Evolutionary conservation across 53 echinoderm and acorn worm species (phyloP).

Genomic region (Echinometra lucunter): DNA sequence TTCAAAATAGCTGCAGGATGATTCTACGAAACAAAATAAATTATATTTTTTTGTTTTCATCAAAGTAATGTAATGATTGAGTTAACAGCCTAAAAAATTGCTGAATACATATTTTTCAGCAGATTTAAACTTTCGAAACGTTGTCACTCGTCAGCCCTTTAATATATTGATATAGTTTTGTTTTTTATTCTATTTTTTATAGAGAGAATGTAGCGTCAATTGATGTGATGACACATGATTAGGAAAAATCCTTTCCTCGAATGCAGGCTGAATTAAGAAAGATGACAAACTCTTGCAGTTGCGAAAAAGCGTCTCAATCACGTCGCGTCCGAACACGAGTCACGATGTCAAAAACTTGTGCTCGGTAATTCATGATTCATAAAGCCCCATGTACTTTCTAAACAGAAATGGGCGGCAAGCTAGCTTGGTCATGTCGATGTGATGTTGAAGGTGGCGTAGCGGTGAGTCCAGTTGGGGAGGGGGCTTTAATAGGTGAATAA

Average conservation of each 20-base stretch:
- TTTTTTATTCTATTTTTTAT: too few relatives aligned
- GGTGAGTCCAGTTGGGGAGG: background rate
- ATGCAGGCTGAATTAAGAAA: background rate
- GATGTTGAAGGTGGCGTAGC: background rate
- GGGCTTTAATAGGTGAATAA: background rate
- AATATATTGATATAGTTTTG: too few relatives aligned
- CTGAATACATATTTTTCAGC: too few relatives aligned
- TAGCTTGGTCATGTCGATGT: background rate
- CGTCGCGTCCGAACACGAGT: background rate
- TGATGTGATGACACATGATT: background rate
- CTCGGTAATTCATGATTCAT: background rate
- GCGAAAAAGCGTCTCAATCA: slow-evolving; percentile 11
- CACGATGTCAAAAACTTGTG: slow-evolving; percentile 20
- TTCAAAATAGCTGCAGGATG: too few relatives aligned
- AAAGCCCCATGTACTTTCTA: background rate
- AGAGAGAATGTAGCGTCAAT: background rate
- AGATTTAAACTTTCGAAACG: too few relatives aligned
- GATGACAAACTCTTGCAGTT: slow-evolving; percentile 43
- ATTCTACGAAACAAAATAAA: too few relatives aligned
- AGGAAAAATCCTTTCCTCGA: background rate
- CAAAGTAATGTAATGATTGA: too few relatives aligned
- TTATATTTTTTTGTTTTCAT: too few relatives aligned
- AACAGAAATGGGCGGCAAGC: background rate
- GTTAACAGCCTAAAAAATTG: too few relatives aligned
- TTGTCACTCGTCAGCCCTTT: too few relatives aligned